These are phyloP conservation scores for Ormyrus labotus DNA, from an alignment of 2,888 invertebrate genomes.

Conservation along the genomic window DNA sequence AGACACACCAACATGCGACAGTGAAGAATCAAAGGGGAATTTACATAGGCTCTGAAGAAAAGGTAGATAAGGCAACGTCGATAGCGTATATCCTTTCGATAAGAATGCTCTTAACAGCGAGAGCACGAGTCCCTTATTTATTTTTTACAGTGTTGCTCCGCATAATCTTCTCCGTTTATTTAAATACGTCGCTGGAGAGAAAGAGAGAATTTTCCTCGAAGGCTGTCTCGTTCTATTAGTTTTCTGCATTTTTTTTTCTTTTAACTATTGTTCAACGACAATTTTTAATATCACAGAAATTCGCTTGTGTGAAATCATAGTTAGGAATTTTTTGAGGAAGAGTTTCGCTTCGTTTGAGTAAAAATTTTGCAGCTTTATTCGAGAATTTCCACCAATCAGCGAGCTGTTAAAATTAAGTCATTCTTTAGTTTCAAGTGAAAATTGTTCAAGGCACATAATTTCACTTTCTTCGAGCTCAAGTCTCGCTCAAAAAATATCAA, in stretches of 20 bases:
- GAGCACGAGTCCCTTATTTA: conserved; percentile 33
- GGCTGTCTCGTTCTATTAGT: neutral
- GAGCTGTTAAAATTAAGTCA: neutral
- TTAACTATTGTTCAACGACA: neutral
- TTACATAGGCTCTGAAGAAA: conserved; percentile 47
- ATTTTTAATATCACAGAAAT: conserved; percentile 27
- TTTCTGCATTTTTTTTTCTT: conserved; percentile 11
- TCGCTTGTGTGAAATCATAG: neutral
- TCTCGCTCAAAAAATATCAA: conserved; percentile 2
- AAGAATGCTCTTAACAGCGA: conserved; percentile 44
- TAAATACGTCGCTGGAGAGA: neutral
- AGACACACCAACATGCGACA: conserved; percentile 16
- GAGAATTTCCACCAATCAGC: neutral
- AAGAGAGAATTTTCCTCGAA: conserved; percentile 23
- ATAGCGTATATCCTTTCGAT: conserved; percentile 45
- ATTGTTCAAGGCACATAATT: conserved; percentile 39
- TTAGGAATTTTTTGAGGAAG: neutral
- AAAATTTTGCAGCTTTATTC: conserved; percentile 4
- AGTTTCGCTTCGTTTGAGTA: neutral
- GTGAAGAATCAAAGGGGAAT: conserved; percentile 30
- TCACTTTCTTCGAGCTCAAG: conserved; percentile 10
- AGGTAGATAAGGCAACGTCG: conserved; percentile 55
- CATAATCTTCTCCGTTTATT: neutral
- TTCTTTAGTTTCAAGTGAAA: conserved; percentile 27
- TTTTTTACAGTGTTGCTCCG: conserved; percentile 1